Conservation (phyloP, 2,797 vertebrate genomes). For the Morelia viridis region DNA sequence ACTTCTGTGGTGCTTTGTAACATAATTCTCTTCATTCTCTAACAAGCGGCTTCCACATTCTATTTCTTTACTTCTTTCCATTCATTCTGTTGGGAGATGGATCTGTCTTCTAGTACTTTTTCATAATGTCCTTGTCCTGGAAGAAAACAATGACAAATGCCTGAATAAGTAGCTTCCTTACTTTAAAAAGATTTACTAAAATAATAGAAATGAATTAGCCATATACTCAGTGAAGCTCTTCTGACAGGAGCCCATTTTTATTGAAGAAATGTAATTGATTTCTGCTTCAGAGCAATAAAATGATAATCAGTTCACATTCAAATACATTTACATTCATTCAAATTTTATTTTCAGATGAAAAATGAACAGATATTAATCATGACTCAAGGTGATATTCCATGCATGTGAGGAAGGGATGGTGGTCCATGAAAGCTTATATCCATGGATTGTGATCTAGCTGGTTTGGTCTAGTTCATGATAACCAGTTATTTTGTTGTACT, state of each 20-base stretch:
- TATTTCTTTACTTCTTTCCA: not conserved
- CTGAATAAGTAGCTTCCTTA: not conserved
- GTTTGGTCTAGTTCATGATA: not conserved
- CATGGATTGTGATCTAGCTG: not conserved
- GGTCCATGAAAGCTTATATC: not conserved
- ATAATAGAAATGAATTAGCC: not conserved
- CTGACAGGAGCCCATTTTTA: not conserved
- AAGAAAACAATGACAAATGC: not conserved
- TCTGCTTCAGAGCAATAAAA: not conserved
- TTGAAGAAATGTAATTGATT: not conserved
- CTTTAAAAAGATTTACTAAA: not conserved
- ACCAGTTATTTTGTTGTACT: not conserved
- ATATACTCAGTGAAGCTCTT: not conserved
- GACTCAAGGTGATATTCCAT: not conserved
- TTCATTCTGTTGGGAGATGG: not conserved
- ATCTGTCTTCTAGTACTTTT: not conserved
- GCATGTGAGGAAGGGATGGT: not conserved
- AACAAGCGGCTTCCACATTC: not conserved
- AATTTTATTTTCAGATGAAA: slow-evolving; percentile 4
- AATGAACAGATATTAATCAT: not conserved
- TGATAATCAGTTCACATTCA: not conserved
- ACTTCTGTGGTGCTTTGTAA: not conserved
- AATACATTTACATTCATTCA: not conserved
- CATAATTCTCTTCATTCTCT: not conserved
- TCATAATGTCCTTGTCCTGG: not conserved